Evolutionary conservation across 2,113 vertebrate genomes (phyloP), one percentile per base, ranked within the genome.

Genomic region (Etia nguti): DNA sequence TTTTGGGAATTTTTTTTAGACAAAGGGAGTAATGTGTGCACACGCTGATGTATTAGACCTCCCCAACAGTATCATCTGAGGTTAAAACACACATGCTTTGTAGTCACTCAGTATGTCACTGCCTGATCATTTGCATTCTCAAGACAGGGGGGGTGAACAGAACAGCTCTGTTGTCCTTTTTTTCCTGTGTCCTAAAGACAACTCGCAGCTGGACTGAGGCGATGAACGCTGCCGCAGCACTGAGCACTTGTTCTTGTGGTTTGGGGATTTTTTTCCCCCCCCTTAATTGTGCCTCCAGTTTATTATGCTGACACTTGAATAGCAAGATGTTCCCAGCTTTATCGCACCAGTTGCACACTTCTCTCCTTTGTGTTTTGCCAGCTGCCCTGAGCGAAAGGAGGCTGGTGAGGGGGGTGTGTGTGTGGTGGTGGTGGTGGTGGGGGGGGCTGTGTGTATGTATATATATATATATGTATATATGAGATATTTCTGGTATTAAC

Each of bases 281-380:
- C 81, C 85, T 86, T 93, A 93, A 94, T 93, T 90, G 83, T 92
- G 91, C 93, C 83, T 87, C 81, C 89, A 93, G 90, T 95, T 96
- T 94, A 92, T 95, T 93, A 91, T 94, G 92, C 94, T 92, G 93
- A 96, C 88, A 91, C 91, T 83, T 92, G 91, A 93, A 95, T 88
- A 92, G 94, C 90, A 93, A 95, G 95, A 96, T 95, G 93, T 96
- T 96, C 93, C 92, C 82, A 52, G 92, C 94, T 95, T 96, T 96
- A 96, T 96, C 95, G 89, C 95, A 95, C 94, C 93, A 96, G 95
- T 95, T 96, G 94, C 95, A 96, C 94, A 96, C 95, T 95, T 96
- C 94, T 95, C 91, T 86, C 86, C 91, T 96, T 96, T 96, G 95
- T 97, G 92, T 95, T 96, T 95, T 94, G 90, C 94, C 96, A 96